Conservation (phyloP, 2,888 invertebrate genomes). For the Phaonia tiefii region DNA sequence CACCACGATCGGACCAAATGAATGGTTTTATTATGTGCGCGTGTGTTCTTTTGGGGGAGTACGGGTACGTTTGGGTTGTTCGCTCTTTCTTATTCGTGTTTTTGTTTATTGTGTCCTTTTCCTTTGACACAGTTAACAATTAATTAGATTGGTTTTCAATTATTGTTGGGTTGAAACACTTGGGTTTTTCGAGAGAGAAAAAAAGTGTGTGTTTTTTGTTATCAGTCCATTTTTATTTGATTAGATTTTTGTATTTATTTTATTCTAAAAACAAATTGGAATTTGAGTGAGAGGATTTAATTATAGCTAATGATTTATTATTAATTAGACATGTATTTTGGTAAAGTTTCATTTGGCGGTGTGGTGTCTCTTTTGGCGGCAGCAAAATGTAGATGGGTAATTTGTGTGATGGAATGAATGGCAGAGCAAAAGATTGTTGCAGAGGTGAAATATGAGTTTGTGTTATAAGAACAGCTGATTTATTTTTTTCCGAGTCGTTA, state of each 20-base stretch:
- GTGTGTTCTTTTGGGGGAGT: not conserved
- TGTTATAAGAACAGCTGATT: too few relatives aligned
- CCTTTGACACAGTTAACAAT: not conserved
- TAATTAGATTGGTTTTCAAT: too few relatives aligned
- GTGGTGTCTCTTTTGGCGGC: not conserved
- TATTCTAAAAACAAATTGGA: slow-evolving; percentile 14
- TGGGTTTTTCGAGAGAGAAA: too few relatives aligned
- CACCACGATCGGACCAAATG: not conserved
- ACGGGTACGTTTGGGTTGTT: not conserved
- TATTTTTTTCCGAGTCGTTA: too few relatives aligned
- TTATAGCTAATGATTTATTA: not conserved
- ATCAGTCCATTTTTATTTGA: slow-evolving; percentile 7
- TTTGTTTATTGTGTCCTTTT: slow-evolving; percentile 4
- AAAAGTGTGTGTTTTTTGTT: too few relatives aligned
- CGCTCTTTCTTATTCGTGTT: not conserved
- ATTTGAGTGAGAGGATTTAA: not conserved
- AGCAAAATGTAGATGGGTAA: too few relatives aligned
- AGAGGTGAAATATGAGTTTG: too few relatives aligned
- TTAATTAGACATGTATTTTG: too few relatives aligned
- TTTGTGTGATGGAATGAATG: too few relatives aligned
- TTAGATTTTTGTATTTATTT: slow-evolving; percentile 6
- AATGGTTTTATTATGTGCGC: too few relatives aligned
- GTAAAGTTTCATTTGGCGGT: not conserved
- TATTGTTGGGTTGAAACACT: too few relatives aligned
- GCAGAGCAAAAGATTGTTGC: too few relatives aligned